Percentiles rank a stretch among this genome's conserved stretches.
phyloP scores from a whole-genome alignment of 2,113 vertebrate genomes.

The Petromus typicus region DNA sequence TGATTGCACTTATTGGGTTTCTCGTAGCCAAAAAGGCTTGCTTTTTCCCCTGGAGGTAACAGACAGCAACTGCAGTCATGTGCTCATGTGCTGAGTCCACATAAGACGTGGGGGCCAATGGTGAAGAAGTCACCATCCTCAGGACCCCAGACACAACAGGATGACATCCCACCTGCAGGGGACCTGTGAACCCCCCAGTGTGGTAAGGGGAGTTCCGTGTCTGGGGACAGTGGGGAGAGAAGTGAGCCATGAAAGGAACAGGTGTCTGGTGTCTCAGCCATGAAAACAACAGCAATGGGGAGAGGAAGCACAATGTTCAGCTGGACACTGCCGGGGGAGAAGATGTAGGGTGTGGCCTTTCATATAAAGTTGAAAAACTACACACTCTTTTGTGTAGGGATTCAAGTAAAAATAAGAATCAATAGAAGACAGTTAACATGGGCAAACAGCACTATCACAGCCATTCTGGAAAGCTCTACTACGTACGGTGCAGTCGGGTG shows the following conservation, averaged over 20 bases:
- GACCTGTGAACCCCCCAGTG: background rate
- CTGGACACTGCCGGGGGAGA: background rate
- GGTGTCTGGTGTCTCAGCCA: background rate
- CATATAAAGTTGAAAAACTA: background rate
- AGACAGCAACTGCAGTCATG: background rate
- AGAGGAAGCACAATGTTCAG: background rate
- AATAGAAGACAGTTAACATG: background rate
- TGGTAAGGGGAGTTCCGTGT: background rate
- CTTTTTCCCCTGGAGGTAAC: background rate
- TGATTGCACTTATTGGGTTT: background rate
- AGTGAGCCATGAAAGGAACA: background rate
- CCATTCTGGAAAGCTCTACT: background rate
- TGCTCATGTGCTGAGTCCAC: background rate
- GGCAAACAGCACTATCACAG: background rate
- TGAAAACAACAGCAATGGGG: background rate
- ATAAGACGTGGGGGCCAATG: background rate
- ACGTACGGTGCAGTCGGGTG: background rate
- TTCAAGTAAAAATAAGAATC: background rate
- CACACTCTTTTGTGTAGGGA: background rate
- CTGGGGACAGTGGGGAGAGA: background rate
- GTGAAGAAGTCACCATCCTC: background rate
- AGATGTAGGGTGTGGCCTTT: background rate
- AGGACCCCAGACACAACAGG: background rate
- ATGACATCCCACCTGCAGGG: background rate
- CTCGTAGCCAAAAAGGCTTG: background rate